Base-by-base conservation (phyloP, 2,113 vertebrate species). In the Misgurnus mizolepis region DNA sequence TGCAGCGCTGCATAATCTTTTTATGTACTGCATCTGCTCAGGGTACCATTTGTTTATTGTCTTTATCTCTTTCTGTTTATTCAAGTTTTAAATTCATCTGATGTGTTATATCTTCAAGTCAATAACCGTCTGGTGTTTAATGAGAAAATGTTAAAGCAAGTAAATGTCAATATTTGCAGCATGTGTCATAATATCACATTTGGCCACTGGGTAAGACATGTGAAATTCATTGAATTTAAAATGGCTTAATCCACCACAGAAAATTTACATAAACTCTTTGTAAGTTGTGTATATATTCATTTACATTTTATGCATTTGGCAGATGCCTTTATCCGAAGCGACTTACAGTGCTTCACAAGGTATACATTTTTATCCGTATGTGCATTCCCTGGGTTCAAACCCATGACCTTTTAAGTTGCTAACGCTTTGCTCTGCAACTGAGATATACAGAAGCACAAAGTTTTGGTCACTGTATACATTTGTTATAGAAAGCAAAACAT, bases 1-100 rank as follows among this genome's bases (percentile, higher is more conserved):
- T 73, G n/a, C 55, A 7, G 15, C 17, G 5, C 55, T 4, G 17
- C 55, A 22, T 60, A 45, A 73, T 60, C 70, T 73, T 8, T 40
- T 45, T 45, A 60, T 73, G 56, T 73, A 14, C 40, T 22, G n/a
- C 40, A 60, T 73, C 70, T 60, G 53, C 45, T 73, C 70, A 22
- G 70, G 14, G 39, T 73, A 45, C 11, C 4, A 41, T 60, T 60
- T 60, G 43, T 60, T 43, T 71, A 71, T 40, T 14, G 41, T 43
- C 10, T 58, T n/a, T 4, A 40, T 56, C 69, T 56, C 15, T 56
- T 72, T 71, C 22, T 70, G 47, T 70, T 70, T 53, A 22, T 41
- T 49, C 53, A 58, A 17, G 50, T 72, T 68, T 73, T 45, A 60
- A 45, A 43, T 73, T 22, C 4, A 22, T 73, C 17, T 14, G n/a